A percentile compares a stretch with the other conserved stretches of the same genome.
These are phyloP conservation scores for Teleopsis dalmanni DNA, from an alignment of 1,140 invertebrate species.

Conservation along the genomic window DNA sequence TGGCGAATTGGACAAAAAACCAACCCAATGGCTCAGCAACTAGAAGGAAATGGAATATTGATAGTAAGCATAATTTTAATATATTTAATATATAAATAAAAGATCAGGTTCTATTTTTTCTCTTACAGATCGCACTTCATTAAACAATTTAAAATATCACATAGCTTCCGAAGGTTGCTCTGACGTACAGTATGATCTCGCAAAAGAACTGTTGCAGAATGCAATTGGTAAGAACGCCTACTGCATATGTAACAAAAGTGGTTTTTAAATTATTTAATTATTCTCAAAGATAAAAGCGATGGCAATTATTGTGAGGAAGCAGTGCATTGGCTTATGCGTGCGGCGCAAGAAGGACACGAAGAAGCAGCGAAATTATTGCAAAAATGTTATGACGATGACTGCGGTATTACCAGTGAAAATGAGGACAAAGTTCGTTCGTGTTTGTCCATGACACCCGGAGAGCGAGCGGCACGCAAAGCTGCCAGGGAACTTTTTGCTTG, in stretches of 20 bases:
- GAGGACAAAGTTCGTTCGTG: conserved; percentile 75
- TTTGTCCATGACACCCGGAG: conserved; percentile 71
- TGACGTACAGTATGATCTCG: conserved; percentile 59
- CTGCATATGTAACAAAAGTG: background rate
- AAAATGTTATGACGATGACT: conserved; percentile 68
- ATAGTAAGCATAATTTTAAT: conserved; percentile 19
- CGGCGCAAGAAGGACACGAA: conserved; percentile 80
- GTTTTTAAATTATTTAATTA: background rate
- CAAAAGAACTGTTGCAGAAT: conserved; percentile 55
- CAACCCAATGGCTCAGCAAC: conserved; percentile 28
- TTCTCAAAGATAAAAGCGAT: conserved; percentile 14
- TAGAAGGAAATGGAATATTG: conserved; percentile 38
- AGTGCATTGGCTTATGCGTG: conserved; percentile 81
- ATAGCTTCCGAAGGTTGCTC: conserved; percentile 61
- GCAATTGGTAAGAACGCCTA: conserved; percentile 45
- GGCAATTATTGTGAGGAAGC: conserved; percentile 55
- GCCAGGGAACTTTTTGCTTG: conserved; percentile 76
- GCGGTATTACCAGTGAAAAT: conserved; percentile 73
- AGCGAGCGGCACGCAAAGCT: conserved; percentile 76
- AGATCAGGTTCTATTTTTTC: background rate
- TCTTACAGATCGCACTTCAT: conserved; percentile 46
- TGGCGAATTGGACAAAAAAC: conserved; percentile 41
- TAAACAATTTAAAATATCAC: conserved; percentile 52
- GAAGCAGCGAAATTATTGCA: conserved; percentile 73
- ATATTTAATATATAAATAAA: background rate